Base-by-base conservation (phyloP, 2,888 invertebrate genomes). In the Germaria angustata region DNA sequence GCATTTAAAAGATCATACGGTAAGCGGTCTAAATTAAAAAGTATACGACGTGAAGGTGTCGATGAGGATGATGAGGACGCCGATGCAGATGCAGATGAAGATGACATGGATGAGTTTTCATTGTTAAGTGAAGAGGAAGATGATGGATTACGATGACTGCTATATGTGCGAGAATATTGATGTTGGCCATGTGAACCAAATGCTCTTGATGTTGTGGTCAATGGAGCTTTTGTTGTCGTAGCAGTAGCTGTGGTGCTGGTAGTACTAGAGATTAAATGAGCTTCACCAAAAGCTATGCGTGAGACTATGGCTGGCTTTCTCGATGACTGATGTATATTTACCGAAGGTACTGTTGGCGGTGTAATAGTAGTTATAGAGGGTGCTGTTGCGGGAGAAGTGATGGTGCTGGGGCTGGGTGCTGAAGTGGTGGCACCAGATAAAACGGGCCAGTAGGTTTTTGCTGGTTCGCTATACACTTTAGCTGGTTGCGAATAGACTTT, bases 401-500 rank as follows among this genome's bases (percentile, higher is more conserved):
- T 63, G 2, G 79, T 76, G 17, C 55, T 78, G 8, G 83, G 55
- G 24, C 71, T 80, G 36, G 85, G 81, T 22, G 86, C 84, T 15
- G 86, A 81, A 17, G 85, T 84, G 20, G 85, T 84, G 17, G 81
- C 82, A 28, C 69, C 57, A 66, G 85, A 73, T 49, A 85, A 76
- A 65, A 86, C 71, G 79, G 89, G 89, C 93, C 93, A 92, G 86
- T 93, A 93, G 9, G 92, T 88, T 85, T 92, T 92, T 1, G 92
- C 92, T 0, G 92, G 92, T 77, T 92, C 92, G 0, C 92, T 88
- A 86, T 93, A 93, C 0, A 92, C 89, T 85, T 92, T 92, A 0
- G 94, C 93, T 0, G 94, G 94, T 86, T 93, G 92, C 1, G 92
- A 89, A 85, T 93, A 93, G 0, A 92, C 89, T 85, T 92, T 92